A percentile compares a stretch with the other conserved stretches of the same genome.
Conservation (phyloP, 2,113 vertebrate species). For the Phyllostomus discolor region DNA sequence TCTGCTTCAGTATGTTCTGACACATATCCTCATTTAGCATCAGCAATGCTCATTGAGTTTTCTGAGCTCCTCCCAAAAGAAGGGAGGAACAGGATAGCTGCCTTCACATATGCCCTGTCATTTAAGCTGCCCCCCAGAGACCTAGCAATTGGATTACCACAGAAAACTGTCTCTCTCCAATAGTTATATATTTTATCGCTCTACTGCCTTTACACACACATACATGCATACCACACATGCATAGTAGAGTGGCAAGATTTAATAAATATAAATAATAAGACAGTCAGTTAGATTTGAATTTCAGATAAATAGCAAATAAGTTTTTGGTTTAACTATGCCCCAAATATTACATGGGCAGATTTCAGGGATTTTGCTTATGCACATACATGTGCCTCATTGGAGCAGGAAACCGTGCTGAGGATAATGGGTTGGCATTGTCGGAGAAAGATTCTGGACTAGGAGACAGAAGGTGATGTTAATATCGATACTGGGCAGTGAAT, state of each 20-base stretch:
- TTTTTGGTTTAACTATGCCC: not conserved
- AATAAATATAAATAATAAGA: not conserved
- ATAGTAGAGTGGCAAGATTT: not conserved
- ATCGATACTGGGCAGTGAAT: not conserved
- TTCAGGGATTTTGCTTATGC: not conserved
- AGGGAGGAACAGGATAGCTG: not conserved
- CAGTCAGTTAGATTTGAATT: not conserved
- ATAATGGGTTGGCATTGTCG: not conserved
- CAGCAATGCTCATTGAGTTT: not conserved
- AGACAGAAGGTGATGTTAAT: not conserved
- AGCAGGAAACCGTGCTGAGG: not conserved
- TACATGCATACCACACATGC: not conserved
- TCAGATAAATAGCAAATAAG: not conserved
- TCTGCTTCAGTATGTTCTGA: not conserved
- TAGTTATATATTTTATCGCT: not conserved
- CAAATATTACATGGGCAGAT: not conserved
- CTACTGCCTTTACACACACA: not conserved
- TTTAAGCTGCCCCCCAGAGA: not conserved
- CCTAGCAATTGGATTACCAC: not conserved
- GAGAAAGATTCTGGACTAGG: not conserved
- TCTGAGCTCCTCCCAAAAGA: not conserved
- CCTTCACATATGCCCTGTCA: not conserved
- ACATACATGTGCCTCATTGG: not conserved
- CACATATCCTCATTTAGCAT: not conserved
- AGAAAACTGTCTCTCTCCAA: not conserved